These are phyloP conservation scores for Busseola fusca DNA, from an alignment of 2,888 invertebrate genomes.

Conservation along the genomic window DNA sequence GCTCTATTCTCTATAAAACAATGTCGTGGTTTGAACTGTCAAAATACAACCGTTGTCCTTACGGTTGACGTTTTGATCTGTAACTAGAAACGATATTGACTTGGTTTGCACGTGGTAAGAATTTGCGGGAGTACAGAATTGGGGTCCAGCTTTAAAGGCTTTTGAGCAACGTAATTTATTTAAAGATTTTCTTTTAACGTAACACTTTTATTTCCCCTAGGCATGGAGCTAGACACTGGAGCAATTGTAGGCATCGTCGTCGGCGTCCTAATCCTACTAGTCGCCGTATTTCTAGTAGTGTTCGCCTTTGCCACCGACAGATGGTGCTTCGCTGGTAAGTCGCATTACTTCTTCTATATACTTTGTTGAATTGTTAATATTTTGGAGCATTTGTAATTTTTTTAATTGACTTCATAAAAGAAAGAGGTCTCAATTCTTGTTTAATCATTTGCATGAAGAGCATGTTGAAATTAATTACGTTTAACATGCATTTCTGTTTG, in stretches of 20 bases:
- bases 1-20: too few relatives aligned
- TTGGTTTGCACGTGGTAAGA: too few relatives aligned
- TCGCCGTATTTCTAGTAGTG: conserved; percentile 90
- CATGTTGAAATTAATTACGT: conserved; percentile 39
- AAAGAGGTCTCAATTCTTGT: not conserved
- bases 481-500: conserved; percentile 30
- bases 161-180: not conserved
- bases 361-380: conserved; percentile 53
- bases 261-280: conserved; percentile 91
- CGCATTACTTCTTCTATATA: conserved; percentile 39
- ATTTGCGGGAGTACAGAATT: too few relatives aligned
- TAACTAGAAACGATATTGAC: too few relatives aligned
- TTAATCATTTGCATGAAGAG: conserved; percentile 48
- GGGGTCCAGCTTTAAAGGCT: not conserved
- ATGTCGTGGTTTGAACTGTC: too few relatives aligned
- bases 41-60: too few relatives aligned
- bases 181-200: not conserved
- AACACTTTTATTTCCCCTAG: conserved; percentile 74
- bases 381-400: conserved; percentile 45
- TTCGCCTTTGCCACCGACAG: conserved; percentile 94
- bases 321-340: conserved; percentile 97
- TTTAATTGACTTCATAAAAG: not conserved
- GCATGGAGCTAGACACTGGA: conserved; percentile 92
- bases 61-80: too few relatives aligned
- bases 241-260: conserved; percentile 94